Evolutionary conservation across 2,888 invertebrate genomes (phyloP).

Genomic region (Agrotis ipsilon): DNA sequence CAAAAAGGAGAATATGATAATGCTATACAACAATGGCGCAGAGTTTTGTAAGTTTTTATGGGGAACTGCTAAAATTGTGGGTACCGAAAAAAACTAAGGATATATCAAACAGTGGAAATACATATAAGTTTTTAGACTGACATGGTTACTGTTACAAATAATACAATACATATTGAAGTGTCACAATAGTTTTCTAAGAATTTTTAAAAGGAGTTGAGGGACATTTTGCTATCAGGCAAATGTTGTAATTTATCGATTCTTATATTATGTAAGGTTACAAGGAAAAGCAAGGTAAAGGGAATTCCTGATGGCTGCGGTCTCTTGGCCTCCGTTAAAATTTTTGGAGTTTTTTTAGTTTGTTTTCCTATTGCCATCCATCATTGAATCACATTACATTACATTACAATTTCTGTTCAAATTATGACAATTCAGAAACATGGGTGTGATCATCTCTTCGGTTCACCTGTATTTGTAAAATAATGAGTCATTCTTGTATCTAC

Average conservation of each 20-base stretch:
- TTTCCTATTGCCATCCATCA: neutral
- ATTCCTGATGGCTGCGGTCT: neutral
- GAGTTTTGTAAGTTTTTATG: too few relatives aligned
- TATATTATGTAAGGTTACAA: neutral
- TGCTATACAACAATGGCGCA: too few relatives aligned
- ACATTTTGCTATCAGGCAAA: neutral
- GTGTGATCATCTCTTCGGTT: neutral
- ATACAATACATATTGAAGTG: too few relatives aligned
- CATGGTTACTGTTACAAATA: too few relatives aligned
- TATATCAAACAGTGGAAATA: too few relatives aligned
- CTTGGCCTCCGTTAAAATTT: neutral
- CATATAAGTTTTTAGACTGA: too few relatives aligned
- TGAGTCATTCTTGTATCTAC: too few relatives aligned
- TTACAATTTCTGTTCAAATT: neutral
- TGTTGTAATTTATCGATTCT: neutral
- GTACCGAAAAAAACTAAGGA: neutral
- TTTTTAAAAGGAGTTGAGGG: neutral
- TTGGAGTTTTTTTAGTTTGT: neutral
- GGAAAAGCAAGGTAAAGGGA: slow-evolving; percentile 1
- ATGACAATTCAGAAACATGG: too few relatives aligned
- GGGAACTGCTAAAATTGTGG: neutral
- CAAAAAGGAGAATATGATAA: neutral
- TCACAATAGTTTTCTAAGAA: too few relatives aligned
- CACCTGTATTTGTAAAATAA: neutral
- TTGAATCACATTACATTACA: too few relatives aligned